A percentile compares a stretch with the other conserved stretches of the same genome.
Evolutionary conservation across 1,140 invertebrate genomes (phyloP).

Genomic region (Meteorus sp.): DNA sequence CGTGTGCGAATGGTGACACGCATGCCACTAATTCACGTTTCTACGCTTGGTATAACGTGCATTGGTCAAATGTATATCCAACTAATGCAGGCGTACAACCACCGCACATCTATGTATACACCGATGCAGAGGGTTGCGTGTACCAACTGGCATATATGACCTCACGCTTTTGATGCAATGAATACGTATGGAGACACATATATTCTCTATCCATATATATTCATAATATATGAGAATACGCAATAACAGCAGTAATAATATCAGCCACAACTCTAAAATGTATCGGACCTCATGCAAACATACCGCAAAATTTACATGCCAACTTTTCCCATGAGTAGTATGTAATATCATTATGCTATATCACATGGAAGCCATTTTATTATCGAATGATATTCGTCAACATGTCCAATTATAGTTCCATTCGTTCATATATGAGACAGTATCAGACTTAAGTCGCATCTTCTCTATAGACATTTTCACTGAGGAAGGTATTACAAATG

Average conservation of each 20-base stretch:
- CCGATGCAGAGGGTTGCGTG: not conserved
- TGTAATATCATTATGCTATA: conserved; percentile 1
- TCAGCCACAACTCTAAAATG: not conserved
- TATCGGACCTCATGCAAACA: conserved; percentile 5
- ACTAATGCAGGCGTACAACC: conserved; percentile 14
- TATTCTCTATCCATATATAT: too few species aligned
- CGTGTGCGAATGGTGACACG: conserved; percentile 4
- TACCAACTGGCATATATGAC: not conserved
- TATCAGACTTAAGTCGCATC: too few species aligned
- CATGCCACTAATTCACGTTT: conserved; percentile 16
- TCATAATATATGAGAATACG: not conserved
- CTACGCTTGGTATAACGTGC: not conserved
- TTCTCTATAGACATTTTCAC: too few species aligned
- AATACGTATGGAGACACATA: too few species aligned
- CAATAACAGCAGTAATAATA: not conserved
- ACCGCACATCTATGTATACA: not conserved
- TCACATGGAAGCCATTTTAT: too few species aligned
- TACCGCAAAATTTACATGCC: conserved; percentile 10
- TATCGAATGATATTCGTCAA: too few species aligned
- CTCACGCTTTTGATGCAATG: too few species aligned
- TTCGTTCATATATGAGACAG: too few species aligned
- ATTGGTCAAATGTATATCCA: conserved; percentile 10
- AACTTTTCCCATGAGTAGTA: not conserved
- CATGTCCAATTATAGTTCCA: too few species aligned
- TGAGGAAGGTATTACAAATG: too few species aligned